These are phyloP conservation scores for Cyclopterus lumpus DNA, from an alignment of 2,797 vertebrate species.

Conservation along the genomic window DNA sequence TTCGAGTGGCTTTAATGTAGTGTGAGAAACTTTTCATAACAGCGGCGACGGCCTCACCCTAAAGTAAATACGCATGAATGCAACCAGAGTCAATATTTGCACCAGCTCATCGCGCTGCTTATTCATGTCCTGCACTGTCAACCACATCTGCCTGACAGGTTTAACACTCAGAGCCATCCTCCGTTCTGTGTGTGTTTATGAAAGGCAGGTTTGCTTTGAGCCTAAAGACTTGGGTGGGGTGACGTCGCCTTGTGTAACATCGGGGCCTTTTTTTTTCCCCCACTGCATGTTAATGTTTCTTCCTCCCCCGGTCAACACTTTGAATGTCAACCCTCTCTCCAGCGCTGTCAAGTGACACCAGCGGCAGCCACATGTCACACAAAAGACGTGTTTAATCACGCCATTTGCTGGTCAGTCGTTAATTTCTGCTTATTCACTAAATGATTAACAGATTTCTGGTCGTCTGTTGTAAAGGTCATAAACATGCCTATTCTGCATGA, in stretches of 20 bases:
- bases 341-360: slow-evolving; percentile 29
- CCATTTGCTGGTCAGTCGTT: slow-evolving; percentile 12
- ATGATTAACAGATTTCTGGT: background rate
- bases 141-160: slow-evolving; percentile 36
- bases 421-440: too few species aligned
- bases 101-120: slow-evolving; percentile 8
- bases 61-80: slow-evolving; percentile 42
- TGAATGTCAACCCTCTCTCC: slow-evolving; percentile 45
- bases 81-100: slow-evolving; percentile 71
- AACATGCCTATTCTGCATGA: background rate
- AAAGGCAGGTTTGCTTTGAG: slow-evolving; percentile 32
- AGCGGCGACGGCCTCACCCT: slow-evolving; percentile 1
- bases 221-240: slow-evolving; percentile 23
- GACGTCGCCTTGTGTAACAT: slow-evolving; percentile 17
- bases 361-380: slow-evolving; percentile 18
- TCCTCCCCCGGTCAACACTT: slow-evolving; percentile 42
- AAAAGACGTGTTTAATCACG: slow-evolving; percentile 22
- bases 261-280: slow-evolving; percentile 24
- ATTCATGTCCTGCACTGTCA: slow-evolving; percentile 23
- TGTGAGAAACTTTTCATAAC: slow-evolving; percentile 5
- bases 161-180: slow-evolving; percentile 23
- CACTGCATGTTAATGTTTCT: slow-evolving; percentile 38
- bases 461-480: background rate
- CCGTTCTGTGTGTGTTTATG: background rate
- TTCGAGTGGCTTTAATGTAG: background rate